phyloP scores from a whole-genome alignment of 2,797 vertebrate species.

The Oreochromis grahami region DNA sequence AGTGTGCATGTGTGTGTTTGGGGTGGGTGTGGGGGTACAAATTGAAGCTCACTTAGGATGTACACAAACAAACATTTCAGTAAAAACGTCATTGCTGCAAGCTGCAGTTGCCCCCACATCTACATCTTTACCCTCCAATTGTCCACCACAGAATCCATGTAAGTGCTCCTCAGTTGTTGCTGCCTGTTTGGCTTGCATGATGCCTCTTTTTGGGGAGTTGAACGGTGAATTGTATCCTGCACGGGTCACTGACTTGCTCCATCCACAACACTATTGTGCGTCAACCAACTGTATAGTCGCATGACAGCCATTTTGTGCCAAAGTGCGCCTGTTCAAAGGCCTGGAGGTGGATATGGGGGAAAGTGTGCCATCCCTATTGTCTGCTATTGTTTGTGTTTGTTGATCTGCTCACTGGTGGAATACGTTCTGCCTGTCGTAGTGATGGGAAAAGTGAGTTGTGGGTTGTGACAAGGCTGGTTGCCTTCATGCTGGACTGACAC shows the following conservation, averaged over 20 bases:
- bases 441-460: background rate
- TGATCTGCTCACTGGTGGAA: slow-evolving; percentile 1
- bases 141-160: background rate
- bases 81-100: background rate
- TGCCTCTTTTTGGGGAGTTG: slow-evolving; percentile 29
- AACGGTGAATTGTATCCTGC: slow-evolving; percentile 43
- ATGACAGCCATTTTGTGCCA: slow-evolving; percentile 72
- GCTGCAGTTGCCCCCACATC: slow-evolving; percentile 2
- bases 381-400: slow-evolving; percentile 44
- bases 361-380: slow-evolving; percentile 59
- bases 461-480: background rate
- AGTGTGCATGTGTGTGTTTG: background rate
- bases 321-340: slow-evolving; percentile 46
- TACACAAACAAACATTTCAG: background rate
- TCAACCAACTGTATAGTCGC: slow-evolving; percentile 45
- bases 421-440: background rate
- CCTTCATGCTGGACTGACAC: background rate
- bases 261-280: slow-evolving; percentile 47
- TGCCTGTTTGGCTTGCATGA: slow-evolving; percentile 36
- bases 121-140: slow-evolving; percentile 2
- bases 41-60: background rate
- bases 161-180: slow-evolving; percentile 25
- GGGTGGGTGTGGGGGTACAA: background rate
- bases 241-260: slow-evolving; percentile 58
- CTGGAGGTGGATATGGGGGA: slow-evolving; percentile 23